Conservation (phyloP, 2,888 invertebrate genomes). For the Zygaena filipendulae region DNA sequence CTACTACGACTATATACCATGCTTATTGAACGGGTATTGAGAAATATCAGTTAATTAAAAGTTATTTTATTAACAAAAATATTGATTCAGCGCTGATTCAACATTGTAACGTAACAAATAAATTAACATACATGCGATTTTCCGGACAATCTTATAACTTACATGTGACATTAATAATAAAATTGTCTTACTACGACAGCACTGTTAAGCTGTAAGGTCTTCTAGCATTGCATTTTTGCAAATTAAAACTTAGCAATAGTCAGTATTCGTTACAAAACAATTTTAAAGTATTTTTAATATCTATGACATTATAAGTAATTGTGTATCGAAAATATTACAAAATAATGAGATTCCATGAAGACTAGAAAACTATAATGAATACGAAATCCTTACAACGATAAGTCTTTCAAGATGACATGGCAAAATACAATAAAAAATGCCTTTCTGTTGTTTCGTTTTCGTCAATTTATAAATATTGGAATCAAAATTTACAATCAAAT, state of each 20-base stretch:
- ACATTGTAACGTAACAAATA: conserved; percentile 59
- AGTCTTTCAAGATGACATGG: conserved; percentile 65
- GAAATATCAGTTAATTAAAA: conserved; percentile 49
- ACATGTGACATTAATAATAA: conserved; percentile 48
- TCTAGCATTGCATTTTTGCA: conserved; percentile 39
- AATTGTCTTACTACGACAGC: conserved; percentile 49
- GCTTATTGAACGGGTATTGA: conserved; percentile 45
- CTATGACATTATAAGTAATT: no score
- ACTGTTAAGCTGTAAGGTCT: conserved; percentile 23
- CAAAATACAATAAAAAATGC: conserved; percentile 62
- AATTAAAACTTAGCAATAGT: no score
- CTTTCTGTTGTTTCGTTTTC: conserved; percentile 42
- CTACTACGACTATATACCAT: conserved; percentile 58
- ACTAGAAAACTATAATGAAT: conserved; percentile 66
- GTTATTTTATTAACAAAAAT: conserved; percentile 57
- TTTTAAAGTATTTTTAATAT: no score
- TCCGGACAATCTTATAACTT: conserved; percentile 58
- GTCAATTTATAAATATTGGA: conserved; percentile 61
- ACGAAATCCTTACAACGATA: conserved; percentile 66
- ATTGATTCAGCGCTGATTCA: conserved; percentile 55
- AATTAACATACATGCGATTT: conserved; percentile 59
- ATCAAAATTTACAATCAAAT: conserved; percentile 50
- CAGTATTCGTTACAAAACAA: no score
- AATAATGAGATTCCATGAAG: conserved; percentile 65
- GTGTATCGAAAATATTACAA: conserved; percentile 45